These are phyloP conservation scores for Narcine bancroftii DNA, from an alignment of 2,113 vertebrate genomes.

Conservation along the genomic window DNA sequence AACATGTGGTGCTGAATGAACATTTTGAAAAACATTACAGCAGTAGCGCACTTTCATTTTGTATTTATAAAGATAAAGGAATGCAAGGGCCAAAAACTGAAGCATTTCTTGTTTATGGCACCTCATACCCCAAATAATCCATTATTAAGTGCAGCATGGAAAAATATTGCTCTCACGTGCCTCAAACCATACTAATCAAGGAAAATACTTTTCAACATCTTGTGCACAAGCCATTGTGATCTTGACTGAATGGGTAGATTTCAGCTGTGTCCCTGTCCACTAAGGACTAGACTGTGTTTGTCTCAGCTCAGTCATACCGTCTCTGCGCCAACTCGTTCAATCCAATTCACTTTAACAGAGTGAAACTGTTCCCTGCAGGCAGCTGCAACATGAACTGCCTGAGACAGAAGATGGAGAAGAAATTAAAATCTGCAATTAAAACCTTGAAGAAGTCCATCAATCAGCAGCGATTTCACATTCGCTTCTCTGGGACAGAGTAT, in stretches of 20 bases:
- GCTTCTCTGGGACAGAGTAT: conserved; percentile 84
- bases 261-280: not conserved
- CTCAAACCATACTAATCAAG: not conserved
- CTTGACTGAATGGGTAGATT: not conserved
- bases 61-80: not conserved
- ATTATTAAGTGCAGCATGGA: not conserved
- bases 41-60: not conserved
- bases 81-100: not conserved
- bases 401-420: conserved; percentile 81
- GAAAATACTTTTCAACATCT: not conserved
- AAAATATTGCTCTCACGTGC: not conserved
- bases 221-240: not conserved
- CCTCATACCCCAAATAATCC: not conserved
- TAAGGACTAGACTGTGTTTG: not conserved
- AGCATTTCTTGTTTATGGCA: not conserved
- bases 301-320: not conserved
- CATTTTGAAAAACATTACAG: too few species aligned
- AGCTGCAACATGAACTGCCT: conserved; percentile 82
- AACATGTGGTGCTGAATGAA: not conserved
- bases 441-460: conserved; percentile 94
- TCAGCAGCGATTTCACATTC: conserved; percentile 90
- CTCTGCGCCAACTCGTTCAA: not conserved
- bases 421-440: conserved; percentile 85
- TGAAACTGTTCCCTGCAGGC: conserved; percentile 52
- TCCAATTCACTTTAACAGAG: not conserved